Evolutionary conservation across 2,888 invertebrate genomes (phyloP), one percentile per base, ranked within the genome.

Genomic region (Mellilla xanthometata): DNA sequence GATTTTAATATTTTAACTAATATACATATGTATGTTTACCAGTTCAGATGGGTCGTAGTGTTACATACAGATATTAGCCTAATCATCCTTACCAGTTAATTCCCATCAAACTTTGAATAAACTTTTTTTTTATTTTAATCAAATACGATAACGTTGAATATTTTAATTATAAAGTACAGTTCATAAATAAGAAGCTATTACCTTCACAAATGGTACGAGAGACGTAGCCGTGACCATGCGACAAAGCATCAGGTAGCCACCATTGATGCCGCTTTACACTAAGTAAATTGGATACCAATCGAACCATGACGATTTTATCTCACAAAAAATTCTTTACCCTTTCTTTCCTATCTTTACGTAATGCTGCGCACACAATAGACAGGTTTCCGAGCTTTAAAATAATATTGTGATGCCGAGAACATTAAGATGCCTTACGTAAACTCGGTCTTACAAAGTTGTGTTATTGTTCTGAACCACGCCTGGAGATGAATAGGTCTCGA

Each of bases 211-310:
- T 65, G 71, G 54, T 62, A 46, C 46, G 53, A 33, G 24, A 33
- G 59, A 53, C 60, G 62, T 51, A 65, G 69, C 74, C 82, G 78
- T 83, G 81, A 81, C 80, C 68, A 71, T 65, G 74, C 69, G 78
- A 83, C 82, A 85, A 81, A 76, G 77, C 60, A 56, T 65, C 75
- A 75, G 75, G 75, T 75, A 76, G 64, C 66, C 48, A 33, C n/a
- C 49, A 58, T 61, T 56, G 64, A 63, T 67, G 68, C 68, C 68
- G 65, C 76, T 60, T 68, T 77, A 68, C 65, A 62, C 70, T 68
- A 68, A 77, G 72, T 83, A 84, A 85, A 85, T 85, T 84, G 82
- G 81, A 81, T 79, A 77, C 65, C 81, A 68, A 82, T 77, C 76
- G 76, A 73, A 74, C 73, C 85, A 73, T 81, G 77, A 84, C 81